Evolutionary conservation across 2,113 vertebrate genomes (phyloP).

Genomic region (Albula goreensis): DNA sequence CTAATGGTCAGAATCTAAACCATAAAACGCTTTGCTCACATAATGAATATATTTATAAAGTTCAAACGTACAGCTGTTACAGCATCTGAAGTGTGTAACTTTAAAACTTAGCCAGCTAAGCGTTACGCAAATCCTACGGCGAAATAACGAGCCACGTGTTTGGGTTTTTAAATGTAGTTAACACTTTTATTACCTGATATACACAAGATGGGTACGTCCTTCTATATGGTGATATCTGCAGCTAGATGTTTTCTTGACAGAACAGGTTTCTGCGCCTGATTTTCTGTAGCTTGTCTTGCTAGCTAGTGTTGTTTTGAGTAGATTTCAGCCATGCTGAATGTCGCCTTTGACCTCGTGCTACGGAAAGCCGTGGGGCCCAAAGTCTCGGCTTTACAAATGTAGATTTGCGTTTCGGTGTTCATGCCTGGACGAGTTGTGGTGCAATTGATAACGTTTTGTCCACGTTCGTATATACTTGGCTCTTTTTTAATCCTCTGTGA

Average conservation of each 20-base stretch:
- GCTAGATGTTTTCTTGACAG: background rate
- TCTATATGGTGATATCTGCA: background rate
- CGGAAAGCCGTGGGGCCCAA: background rate
- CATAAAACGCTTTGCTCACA: background rate
- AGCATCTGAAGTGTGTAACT: background rate
- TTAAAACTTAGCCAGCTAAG: background rate
- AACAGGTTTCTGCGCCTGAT: background rate
- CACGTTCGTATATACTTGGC: too few relatives aligned
- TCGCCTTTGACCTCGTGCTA: constrained; percentile 31
- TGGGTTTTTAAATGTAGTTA: background rate
- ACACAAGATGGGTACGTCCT: background rate
- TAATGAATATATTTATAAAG: background rate
- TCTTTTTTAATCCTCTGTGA: too few relatives aligned
- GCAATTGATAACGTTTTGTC: too few relatives aligned
- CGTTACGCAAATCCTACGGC: background rate
- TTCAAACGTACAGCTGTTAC: background rate
- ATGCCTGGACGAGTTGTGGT: background rate
- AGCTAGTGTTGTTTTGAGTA: constrained; percentile 13
- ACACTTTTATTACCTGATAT: background rate
- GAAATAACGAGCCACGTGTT: background rate
- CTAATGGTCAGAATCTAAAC: background rate
- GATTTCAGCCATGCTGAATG: constrained; percentile 26
- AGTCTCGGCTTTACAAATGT: background rate
- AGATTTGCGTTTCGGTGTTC: background rate
- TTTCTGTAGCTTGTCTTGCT: background rate